Evolutionary conservation across 2,797 vertebrate species (phyloP).

Genomic region (Hozukius guyotensis): DNA sequence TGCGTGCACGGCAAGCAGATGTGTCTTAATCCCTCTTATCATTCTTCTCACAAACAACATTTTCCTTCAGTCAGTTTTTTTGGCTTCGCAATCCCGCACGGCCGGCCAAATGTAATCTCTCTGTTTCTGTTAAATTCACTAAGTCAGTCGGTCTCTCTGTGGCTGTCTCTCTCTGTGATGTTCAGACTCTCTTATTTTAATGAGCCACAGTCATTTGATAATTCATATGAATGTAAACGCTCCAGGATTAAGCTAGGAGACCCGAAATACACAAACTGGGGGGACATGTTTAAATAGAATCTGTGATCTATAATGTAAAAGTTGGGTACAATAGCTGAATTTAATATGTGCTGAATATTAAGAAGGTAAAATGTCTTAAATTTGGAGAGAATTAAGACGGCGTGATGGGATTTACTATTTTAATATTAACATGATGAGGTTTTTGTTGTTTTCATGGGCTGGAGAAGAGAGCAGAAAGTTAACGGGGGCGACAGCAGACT

Average conservation of each 20-base stretch:
- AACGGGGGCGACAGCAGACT: not conserved
- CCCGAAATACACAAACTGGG: not conserved
- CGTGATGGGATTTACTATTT: not conserved
- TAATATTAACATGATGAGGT: not conserved
- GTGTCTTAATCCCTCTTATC: constrained; percentile 48
- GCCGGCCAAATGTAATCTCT: constrained; percentile 12
- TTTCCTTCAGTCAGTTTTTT: constrained; percentile 12
- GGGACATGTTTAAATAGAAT: not conserved
- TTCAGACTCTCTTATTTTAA: not conserved
- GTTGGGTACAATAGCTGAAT: not conserved
- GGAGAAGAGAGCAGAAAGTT: not conserved
- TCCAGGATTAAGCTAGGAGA: not conserved
- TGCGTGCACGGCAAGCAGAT: constrained; percentile 22
- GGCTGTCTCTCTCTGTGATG: not conserved
- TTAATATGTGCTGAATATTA: not conserved
- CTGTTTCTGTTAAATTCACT: constrained; percentile 17
- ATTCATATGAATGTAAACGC: not conserved
- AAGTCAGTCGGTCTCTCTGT: not conserved
- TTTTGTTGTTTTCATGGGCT: not conserved
- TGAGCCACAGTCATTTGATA: not conserved
- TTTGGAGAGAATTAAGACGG: not conserved
- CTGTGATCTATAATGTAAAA: not conserved
- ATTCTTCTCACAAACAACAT: constrained; percentile 49
- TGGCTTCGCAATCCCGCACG: not conserved
- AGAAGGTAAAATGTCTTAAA: not conserved